phyloP scores from a whole-genome alignment of 2,113 vertebrate species.

The Gulo gulo region DNA sequence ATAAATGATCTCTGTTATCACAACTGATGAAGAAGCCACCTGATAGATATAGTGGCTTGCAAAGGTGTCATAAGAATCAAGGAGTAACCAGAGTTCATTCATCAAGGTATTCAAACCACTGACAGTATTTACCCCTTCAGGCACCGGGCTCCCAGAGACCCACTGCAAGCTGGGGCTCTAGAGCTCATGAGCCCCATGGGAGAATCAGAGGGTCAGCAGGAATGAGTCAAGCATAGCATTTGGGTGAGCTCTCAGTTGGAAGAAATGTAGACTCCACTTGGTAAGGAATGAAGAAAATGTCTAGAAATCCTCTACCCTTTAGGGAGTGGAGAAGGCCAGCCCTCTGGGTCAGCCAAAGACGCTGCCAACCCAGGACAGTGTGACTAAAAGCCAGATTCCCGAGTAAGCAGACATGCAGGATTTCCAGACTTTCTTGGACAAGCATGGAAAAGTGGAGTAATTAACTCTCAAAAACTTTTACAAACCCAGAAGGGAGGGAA shows the following conservation, averaged over 20 bases:
- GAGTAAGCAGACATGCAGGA: neutral
- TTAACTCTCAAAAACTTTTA: neutral
- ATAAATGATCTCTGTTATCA: neutral
- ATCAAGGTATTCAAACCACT: neutral
- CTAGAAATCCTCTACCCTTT: neutral
- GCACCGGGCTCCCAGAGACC: neutral
- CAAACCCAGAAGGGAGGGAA: neutral
- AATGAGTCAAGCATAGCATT: neutral
- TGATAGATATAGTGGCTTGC: neutral
- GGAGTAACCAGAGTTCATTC: neutral
- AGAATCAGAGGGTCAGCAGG: neutral
- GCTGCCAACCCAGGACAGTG: neutral
- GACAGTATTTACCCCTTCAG: neutral
- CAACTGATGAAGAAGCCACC: neutral
- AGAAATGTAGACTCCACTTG: neutral
- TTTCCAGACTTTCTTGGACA: neutral
- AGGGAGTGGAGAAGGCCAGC: neutral
- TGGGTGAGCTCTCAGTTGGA: neutral
- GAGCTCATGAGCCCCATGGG: neutral
- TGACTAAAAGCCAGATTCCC: neutral
- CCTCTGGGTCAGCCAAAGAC: neutral
- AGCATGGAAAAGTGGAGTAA: neutral
- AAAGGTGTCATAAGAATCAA: neutral
- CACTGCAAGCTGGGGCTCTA: neutral
- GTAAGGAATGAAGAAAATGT: neutral